These are phyloP conservation scores for Chalcosyrphus nemorum DNA, from an alignment of 2,888 invertebrate species.

Conservation along the genomic window DNA sequence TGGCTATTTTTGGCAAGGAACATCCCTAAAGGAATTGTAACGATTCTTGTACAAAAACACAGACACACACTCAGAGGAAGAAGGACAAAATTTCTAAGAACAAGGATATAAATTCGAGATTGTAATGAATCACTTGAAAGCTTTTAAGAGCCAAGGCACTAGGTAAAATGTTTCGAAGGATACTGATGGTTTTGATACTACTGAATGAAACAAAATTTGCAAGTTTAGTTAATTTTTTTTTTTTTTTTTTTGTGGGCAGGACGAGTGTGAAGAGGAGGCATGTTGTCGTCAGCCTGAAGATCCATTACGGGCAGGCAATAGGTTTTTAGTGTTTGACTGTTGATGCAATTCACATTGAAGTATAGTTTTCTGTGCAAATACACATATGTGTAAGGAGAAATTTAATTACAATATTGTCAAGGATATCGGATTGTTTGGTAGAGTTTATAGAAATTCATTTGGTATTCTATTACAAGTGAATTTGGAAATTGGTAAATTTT, in stretches of 20 bases:
- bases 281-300: slow-evolving; percentile 19
- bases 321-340: slow-evolving; percentile 2
- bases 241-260: no score
- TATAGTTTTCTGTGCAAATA: background rate
- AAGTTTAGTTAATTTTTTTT: slow-evolving; percentile 27
- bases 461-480: background rate
- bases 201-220: slow-evolving; percentile 17
- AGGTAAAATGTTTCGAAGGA: background rate
- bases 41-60: slow-evolving; percentile 18
- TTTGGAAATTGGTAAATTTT: background rate
- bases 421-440: slow-evolving; percentile 22
- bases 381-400: background rate
- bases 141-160: background rate
- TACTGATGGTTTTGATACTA: background rate
- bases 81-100: slow-evolving; percentile 15
- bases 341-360: background rate
- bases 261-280: background rate
- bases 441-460: slow-evolving; percentile 9
- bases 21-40: slow-evolving; percentile 2
- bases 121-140: slow-evolving; percentile 45
- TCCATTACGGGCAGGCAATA: slow-evolving; percentile 12
- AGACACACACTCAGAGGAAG: background rate
- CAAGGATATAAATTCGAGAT: slow-evolving; percentile 9
- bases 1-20: slow-evolving; percentile 20
- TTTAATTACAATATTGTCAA: slow-evolving; percentile 30